These are phyloP conservation scores for Chauna torquata DNA, from an alignment of 2,113 vertebrate species.

Conservation along the genomic window DNA sequence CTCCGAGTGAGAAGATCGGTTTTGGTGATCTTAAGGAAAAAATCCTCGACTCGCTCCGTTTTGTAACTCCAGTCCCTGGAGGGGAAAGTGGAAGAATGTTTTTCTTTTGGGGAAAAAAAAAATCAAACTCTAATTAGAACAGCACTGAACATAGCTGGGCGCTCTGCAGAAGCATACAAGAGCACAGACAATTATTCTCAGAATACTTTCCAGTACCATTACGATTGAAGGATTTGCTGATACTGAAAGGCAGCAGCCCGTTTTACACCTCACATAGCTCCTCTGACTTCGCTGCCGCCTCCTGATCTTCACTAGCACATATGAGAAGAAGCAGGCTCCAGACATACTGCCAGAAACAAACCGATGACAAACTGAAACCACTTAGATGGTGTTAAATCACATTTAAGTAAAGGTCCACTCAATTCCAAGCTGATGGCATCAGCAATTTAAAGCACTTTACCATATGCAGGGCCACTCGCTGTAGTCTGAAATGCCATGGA, in stretches of 20 bases:
- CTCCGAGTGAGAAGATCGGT: background rate
- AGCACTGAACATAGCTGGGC: background rate
- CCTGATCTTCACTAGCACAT: background rate
- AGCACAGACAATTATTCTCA: background rate
- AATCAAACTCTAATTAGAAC: background rate
- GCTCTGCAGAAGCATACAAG: background rate
- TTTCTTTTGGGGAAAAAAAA: background rate
- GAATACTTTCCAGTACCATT: background rate
- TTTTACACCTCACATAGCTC: background rate
- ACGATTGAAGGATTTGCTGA: background rate
- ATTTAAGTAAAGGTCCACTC: background rate
- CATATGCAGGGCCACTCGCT: accelerated
- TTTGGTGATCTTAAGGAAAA: background rate
- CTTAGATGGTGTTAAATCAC: background rate
- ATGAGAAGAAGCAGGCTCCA: background rate
- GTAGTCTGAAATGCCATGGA: background rate
- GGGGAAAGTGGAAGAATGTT: background rate
- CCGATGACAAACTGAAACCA: background rate
- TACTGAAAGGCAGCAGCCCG: background rate
- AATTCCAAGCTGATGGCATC: background rate
- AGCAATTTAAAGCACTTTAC: background rate
- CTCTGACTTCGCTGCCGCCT: background rate
- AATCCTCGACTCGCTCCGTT: background rate
- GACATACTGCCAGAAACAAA: background rate
- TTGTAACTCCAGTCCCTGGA: background rate